phyloP scores from a whole-genome alignment of 2,113 vertebrate genomes.

The Marcusenius ussheri region DNA sequence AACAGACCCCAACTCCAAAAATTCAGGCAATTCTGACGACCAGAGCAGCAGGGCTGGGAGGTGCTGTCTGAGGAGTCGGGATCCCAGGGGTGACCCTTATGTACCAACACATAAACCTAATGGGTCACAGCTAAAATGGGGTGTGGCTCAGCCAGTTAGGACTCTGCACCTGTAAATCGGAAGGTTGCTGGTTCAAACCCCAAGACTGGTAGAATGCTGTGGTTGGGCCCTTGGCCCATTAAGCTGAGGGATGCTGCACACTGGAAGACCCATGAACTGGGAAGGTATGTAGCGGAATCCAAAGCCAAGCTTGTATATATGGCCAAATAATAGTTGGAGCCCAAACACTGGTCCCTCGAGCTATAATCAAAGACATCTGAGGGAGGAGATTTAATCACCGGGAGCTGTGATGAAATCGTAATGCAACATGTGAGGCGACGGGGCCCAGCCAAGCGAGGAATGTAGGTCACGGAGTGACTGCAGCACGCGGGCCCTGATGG shows the following conservation, averaged over 20 bases:
- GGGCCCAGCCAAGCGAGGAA: neutral
- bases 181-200: neutral
- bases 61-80: neutral
- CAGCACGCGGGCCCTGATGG: neutral
- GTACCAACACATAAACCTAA: neutral
- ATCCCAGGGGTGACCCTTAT: neutral
- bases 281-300: neutral
- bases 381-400: neutral
- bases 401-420: neutral
- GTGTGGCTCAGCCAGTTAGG: neutral
- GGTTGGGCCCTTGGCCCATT: neutral
- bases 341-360: neutral
- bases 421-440: neutral
- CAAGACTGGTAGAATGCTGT: neutral
- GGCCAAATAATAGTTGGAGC: neutral
- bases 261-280: neutral
- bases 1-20: neutral
- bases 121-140: neutral
- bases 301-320: neutral
- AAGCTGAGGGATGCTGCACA: neutral
- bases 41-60: neutral
- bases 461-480: neutral
- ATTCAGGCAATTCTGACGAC: neutral
- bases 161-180: neutral
- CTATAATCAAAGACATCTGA: neutral